Evolutionary conservation across 2,113 vertebrate species (phyloP).

Genomic region (Dipodomys stephensi): DNA sequence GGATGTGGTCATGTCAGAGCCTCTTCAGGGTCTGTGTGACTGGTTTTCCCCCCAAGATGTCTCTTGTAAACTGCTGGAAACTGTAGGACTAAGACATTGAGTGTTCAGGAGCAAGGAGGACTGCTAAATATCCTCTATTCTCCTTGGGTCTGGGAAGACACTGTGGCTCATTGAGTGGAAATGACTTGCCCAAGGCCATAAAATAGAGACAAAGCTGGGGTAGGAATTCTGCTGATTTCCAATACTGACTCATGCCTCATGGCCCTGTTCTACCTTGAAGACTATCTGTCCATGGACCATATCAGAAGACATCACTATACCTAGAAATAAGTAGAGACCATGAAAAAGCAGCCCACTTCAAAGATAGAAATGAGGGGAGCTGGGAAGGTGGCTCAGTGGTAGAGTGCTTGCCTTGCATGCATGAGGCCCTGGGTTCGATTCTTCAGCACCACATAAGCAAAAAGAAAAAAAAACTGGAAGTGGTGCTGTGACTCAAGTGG

Average conservation of each 20-base stretch:
- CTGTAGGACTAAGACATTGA: not conserved
- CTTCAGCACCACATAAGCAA: too few relatives aligned
- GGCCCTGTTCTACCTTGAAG: not conserved
- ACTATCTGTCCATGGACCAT: not conserved
- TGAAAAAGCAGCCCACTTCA: not conserved
- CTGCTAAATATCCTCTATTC: not conserved
- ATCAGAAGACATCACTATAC: not conserved
- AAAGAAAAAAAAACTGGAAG: too few relatives aligned
- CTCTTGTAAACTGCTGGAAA: constrained; percentile 23
- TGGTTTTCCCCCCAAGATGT: not conserved
- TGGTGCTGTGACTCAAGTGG: too few relatives aligned
- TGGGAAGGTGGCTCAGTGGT: too few relatives aligned
- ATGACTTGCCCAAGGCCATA: not conserved
- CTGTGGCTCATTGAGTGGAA: not conserved
- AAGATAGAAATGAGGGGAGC: not conserved
- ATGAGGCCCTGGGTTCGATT: too few relatives aligned
- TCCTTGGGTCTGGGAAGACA: not conserved
- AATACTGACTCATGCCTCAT: not conserved
- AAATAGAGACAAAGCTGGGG: not conserved
- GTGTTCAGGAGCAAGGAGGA: not conserved
- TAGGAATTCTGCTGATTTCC: not conserved
- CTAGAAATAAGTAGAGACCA: not conserved
- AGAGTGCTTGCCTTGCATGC: too few relatives aligned
- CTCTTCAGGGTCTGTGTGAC: constrained; percentile 18
- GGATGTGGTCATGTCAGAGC: constrained; percentile 56